Evolutionary conservation across 1,140 invertebrate genomes (phyloP), one percentile per base, ranked within the genome.

Genomic region (Drosophila yakuba): DNA sequence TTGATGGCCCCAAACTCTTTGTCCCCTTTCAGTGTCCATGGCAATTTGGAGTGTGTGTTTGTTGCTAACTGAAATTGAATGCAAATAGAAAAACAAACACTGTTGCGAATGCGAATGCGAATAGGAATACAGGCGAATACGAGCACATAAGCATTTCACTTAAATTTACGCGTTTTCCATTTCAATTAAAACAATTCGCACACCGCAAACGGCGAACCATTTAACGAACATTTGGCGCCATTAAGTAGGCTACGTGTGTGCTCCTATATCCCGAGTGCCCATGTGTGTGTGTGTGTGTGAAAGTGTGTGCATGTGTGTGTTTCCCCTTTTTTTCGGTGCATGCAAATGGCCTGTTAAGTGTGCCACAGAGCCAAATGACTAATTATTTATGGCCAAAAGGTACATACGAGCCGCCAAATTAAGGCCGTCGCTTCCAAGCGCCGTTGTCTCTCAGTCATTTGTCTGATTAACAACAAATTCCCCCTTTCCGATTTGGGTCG

Each of bases 111-210:
- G 59, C 55, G 20, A 20, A 25, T 4, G 25, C 25, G 25, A 25
- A 25, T 25, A 25, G 4, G 25, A 25, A 25, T 25, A 25, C 20
- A 20, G 60, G 55, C 59, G 23, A 25, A 25, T 25, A 32, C 15
- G 36, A 32, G 48, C 39, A 67, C 36, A 58, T 60, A 73, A 63
- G 62, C 78, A 84, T 61, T 73, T 63, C 84, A 86, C 83, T 86
- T 86, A 72, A 88, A 86, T 86, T 79, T 79, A 86, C 83, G 83
- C 83, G 83, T 86, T 86, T 85, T 88, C 75, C 83, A 83, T 86
- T 86, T 86, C 83, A 86, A 86, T 86, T 86, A 86, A 86, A 86
- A 86, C 83, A 88, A 85, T 85, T 85, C 59, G 38, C 71, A 56
- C 50, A 66, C 64, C 64, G 64, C 64, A 57, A 57, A 74, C 52